Conservation (phyloP, 2,797 vertebrate genomes). For the Carduelis carduelis region DNA sequence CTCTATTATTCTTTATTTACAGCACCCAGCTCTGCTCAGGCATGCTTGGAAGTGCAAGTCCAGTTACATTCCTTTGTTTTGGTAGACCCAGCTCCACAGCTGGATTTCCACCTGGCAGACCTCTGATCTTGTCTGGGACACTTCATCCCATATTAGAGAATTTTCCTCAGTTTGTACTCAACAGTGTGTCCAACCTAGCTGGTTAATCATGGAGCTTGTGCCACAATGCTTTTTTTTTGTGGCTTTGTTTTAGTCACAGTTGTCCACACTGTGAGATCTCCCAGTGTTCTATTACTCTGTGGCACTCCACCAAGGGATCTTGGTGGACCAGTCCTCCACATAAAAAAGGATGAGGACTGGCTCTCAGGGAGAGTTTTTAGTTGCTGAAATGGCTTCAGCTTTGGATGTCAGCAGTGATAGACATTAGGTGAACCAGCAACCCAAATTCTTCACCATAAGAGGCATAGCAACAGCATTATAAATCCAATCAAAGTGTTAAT, state of each 20-base stretch:
- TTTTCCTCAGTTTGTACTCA: not conserved
- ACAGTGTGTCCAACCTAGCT: not conserved
- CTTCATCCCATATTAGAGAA: not conserved
- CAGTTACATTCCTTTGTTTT: not conserved
- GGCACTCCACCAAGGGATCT: not conserved
- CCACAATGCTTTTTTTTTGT: not conserved
- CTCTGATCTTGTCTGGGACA: not conserved
- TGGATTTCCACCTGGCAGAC: not conserved
- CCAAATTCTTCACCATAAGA: not conserved
- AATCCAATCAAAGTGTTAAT: not conserved
- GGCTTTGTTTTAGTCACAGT: not conserved
- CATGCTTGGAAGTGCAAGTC: not conserved
- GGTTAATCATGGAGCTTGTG: not conserved
- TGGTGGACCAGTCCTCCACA: too few species aligned
- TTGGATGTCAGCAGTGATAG: not conserved
- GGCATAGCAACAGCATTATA: not conserved
- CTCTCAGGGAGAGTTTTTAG: not conserved
- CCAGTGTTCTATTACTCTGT: not conserved
- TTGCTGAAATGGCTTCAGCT: not conserved
- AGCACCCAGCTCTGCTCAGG: not conserved
- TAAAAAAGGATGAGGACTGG: not conserved
- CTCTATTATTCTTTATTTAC: not conserved
- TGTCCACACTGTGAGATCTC: not conserved
- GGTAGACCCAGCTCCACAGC: not conserved
- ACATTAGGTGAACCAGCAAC: not conserved